Evolutionary conservation across 2,888 invertebrate species (phyloP), one percentile per base, ranked within the genome.

Genomic region (Cryptocephalus primarius): DNA sequence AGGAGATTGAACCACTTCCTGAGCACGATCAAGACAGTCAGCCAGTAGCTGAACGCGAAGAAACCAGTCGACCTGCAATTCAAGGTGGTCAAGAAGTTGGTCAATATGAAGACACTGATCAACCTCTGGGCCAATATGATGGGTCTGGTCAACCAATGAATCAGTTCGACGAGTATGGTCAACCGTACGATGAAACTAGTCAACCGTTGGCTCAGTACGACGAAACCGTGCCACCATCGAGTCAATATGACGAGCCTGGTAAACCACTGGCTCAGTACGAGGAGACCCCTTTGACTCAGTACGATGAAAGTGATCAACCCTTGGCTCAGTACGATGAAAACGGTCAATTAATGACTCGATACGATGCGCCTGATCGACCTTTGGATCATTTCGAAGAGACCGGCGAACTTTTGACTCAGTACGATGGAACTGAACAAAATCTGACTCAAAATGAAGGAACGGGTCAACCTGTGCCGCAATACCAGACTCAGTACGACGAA

Each of bases 401-500:
- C 42, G 59, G 55, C 2, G 60, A 60, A 1, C 32, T 56, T 38
- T 45, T 42, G 10, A 52, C 55, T 39, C 3, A 22, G 6, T 59
- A 56, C 46, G 55, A 56, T 22, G 54, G 56, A 43, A 54, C 53
- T 46, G 55, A 51, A 8, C 56, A 55, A 39, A n/a, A n/a, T n/a
- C n/a, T n/a, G 22, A 22, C 22, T 22, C 22, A 22, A 6, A 4
- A 22, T 6, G 22, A 22, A 2, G 22, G 6, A 6, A 22, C 2
- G 3, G 22, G 22, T 22, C 22, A 22, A 22, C 22, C 22, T 22
- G 3, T 22, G 22, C 2, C 22, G 2, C 22, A 22, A 22, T 62
- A 63, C 43, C 60, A 63, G 39, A 45, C 36, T 13, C 45, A 57
- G 45, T 62, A 58, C 42, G 55, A 62, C 44, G 53, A 58, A 48